Evolutionary conservation across 2,113 vertebrate genomes (phyloP).

Genomic region (Protobothrops mucrosquamatus): DNA sequence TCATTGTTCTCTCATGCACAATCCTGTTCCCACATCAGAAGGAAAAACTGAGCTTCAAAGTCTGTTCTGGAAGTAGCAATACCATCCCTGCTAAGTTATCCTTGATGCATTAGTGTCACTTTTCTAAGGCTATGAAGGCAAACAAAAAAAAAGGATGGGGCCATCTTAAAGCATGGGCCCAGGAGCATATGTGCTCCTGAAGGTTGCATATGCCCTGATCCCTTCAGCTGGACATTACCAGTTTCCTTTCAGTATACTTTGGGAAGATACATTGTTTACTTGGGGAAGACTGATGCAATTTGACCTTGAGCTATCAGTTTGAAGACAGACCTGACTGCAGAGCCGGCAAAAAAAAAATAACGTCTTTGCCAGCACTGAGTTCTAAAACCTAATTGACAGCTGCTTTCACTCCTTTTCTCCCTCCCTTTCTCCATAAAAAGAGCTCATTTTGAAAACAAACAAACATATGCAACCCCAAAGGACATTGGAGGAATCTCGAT

Average conservation of each 20-base stretch:
- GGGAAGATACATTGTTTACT: conserved; percentile 54
- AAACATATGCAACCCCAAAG: conserved; percentile 16
- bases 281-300: conserved; percentile 45
- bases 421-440: conserved; percentile 18
- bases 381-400: conserved; percentile 44
- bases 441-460: conserved; percentile 20
- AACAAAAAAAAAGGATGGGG: conserved; percentile 12
- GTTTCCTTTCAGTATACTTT: conserved; percentile 51
- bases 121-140: conserved; percentile 3
- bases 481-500: conserved; percentile 18
- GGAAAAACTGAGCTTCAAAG: not conserved
- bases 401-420: conserved; percentile 29
- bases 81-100: not conserved
- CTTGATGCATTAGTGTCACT: not conserved
- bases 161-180: conserved; percentile 18
- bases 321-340: conserved; percentile 52
- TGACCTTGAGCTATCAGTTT: conserved; percentile 60
- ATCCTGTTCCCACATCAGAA: not conserved
- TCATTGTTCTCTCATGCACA: fast-evolving
- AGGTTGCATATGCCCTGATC: conserved; percentile 2
- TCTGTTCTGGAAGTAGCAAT: not conserved
- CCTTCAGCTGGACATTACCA: conserved; percentile 44
- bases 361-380: conserved; percentile 28
- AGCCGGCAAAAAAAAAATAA: conserved; percentile 43
- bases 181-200: not conserved